Conservation (phyloP, 2,113 vertebrate genomes). For the Periophthalmus modestus region DNA sequence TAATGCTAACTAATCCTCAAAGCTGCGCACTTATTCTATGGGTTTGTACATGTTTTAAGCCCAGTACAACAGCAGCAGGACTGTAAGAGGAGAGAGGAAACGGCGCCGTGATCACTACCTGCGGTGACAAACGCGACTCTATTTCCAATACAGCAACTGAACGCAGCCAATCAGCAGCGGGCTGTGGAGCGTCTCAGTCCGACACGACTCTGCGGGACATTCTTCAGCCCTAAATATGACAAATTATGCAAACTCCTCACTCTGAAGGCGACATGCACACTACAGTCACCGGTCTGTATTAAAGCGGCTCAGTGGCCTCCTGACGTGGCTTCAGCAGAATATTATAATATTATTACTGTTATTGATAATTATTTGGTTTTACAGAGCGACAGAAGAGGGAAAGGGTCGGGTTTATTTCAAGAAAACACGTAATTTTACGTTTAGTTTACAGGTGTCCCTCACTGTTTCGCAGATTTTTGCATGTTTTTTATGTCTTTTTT, state of each 20-base stretch:
- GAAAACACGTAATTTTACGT: too few relatives aligned
- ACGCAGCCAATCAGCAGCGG: conserved; percentile 72
- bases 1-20: conserved; percentile 1
- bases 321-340: not conserved
- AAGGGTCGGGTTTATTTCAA: not conserved
- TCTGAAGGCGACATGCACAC: not conserved
- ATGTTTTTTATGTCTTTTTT: too few relatives aligned
- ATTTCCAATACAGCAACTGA: conserved; percentile 76
- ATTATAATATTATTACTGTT: too few relatives aligned
- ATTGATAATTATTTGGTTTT: too few relatives aligned
- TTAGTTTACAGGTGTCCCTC: too few relatives aligned
- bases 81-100: conserved; percentile 50
- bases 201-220: conserved; percentile 16
- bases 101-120: conserved; percentile 75
- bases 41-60: conserved; percentile 18
- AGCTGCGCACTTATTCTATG: conserved; percentile 8
- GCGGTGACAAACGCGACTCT: conserved; percentile 71
- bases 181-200: conserved; percentile 57
- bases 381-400: not conserved
- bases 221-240: conserved; percentile 34
- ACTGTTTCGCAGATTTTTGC: too few relatives aligned
- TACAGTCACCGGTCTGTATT: not conserved
- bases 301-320: not conserved
- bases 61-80: conserved; percentile 36
- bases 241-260: conserved; percentile 31